A percentile compares a stretch with the other conserved stretches of the same genome.
Conservation (phyloP, 1,140 invertebrate genomes). For the Venturia canescens region DNA sequence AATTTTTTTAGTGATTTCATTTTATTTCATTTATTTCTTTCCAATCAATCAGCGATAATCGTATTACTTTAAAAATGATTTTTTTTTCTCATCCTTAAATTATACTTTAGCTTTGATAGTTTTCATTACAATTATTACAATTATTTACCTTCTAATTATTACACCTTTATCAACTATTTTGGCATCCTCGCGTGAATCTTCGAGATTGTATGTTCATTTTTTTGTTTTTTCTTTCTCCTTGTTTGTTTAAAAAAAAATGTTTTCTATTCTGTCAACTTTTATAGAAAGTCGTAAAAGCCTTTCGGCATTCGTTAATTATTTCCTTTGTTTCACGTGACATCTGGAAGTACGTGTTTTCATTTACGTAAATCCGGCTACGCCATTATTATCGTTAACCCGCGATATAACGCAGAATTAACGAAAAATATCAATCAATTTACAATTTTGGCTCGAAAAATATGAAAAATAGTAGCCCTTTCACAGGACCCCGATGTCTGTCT, state of each 20-base stretch:
- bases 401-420: constrained; percentile 38
- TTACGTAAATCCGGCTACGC: background rate
- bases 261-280: constrained; percentile 45
- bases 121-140: constrained; percentile 64
- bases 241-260: constrained; percentile 1
- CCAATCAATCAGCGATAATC: constrained; percentile 18
- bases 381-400: constrained; percentile 41
- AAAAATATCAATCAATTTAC: constrained; percentile 12
- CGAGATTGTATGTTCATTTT: constrained; percentile 50
- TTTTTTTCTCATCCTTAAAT: constrained; percentile 53
- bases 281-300: constrained; percentile 59
- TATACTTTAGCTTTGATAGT: constrained; percentile 63
- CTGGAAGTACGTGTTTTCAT: constrained; percentile 34
- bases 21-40: constrained; percentile 31
- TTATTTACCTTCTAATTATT: constrained; percentile 70
- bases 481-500: background rate
- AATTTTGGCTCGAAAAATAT: constrained; percentile 17
- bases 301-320: background rate
- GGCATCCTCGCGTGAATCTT: constrained; percentile 72
- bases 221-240: constrained; percentile 11
- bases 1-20: constrained; percentile 36
- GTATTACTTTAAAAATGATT: constrained; percentile 58
- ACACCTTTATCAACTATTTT: constrained; percentile 74
- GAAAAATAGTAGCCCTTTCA: constrained; percentile 2
- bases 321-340: constrained; percentile 31